A percentile compares a stretch with the other conserved stretches of the same genome.
These are phyloP conservation scores for Labeo calbasu DNA, from an alignment of 2,797 vertebrate species.

Conservation along the genomic window DNA sequence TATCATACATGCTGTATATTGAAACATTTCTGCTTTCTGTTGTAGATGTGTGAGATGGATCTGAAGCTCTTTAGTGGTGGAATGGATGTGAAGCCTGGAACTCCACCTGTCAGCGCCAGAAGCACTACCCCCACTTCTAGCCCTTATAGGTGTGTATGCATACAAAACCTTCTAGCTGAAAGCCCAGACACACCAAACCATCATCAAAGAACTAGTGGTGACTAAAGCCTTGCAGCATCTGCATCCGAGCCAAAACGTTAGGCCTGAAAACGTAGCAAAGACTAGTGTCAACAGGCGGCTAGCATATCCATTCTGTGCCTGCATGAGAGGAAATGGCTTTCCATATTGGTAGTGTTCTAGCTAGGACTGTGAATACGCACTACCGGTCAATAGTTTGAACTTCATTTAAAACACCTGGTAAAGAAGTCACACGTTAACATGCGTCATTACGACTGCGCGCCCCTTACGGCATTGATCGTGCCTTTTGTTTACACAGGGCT, in stretches of 20 bases:
- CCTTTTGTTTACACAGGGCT: too few relatives aligned
- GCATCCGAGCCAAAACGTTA: not conserved
- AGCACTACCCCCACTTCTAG: slow-evolving; percentile 96
- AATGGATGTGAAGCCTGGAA: slow-evolving; percentile 97
- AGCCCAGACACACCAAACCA: not conserved
- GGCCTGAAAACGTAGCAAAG: not conserved
- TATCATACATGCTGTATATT: not conserved
- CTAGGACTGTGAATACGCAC: not conserved
- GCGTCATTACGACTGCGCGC: too few relatives aligned
- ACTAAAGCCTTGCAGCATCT: not conserved
- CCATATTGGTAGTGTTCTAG: not conserved
- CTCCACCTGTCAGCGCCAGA: slow-evolving; percentile 88
- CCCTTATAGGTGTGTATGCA: slow-evolving; percentile 85
- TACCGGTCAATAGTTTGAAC: too few relatives aligned
- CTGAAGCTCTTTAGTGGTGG: slow-evolving; percentile 92
- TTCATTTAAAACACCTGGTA: too few relatives aligned
- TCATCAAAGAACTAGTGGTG: not conserved
- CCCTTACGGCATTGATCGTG: too few relatives aligned
- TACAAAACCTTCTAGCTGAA: not conserved
- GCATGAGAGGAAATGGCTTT: not conserved
- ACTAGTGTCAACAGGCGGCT: not conserved
- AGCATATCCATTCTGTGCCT: not conserved
- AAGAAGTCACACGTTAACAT: too few relatives aligned
- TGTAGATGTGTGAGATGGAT: slow-evolving; percentile 95
- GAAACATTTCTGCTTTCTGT: slow-evolving; percentile 12